Evolutionary conservation across 1,140 invertebrate species (phyloP), one percentile per base, ranked within the genome.

Genomic region (Conus ventricosus): DNA sequence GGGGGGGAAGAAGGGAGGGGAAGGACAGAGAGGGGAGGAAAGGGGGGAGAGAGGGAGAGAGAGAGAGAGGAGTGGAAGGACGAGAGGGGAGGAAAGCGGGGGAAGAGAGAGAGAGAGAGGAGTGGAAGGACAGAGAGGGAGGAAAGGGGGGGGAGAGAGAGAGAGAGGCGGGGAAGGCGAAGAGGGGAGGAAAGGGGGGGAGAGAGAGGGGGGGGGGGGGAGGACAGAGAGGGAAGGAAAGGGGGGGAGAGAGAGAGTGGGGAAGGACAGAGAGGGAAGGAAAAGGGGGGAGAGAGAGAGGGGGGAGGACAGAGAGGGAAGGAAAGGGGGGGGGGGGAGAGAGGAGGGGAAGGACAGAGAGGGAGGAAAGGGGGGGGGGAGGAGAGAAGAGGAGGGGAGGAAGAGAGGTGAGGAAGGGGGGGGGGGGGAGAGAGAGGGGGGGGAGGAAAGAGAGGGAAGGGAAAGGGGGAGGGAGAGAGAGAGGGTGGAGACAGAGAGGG

Each of bases 231-330:
- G 1, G 60, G 53, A 7, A 51, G 75, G 0, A 51, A n/a, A 53
- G 20, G 20, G 17, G 71, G 51, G n/a, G n/a, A n/a, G 54, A 23
- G 23, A 15, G 23, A 63, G 25, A 51, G 57, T 6, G 60, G 84
- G 10, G 23, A 82, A 75, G 63, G 85, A 67, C 60, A 54, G 27
- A 85, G 60, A 85, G n/a, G n/a, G n/a, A n/a, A n/a, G n/a, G n/a
- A n/a, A n/a, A n/a, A 27, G 5, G 90, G 95, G 93, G 89, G 90
- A 90, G 84, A 90, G 88, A 81, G n/a, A 82, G 85, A 87, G 15
- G 84, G 27, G 51, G 27, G 51, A 23, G 51, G 54, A 17, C 1
- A 81, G 80, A 81, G 54, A 17, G 27, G 51, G 53, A n/a, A 60
- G 75, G 67, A n/a, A 84, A 20, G n/a, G n/a, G n/a, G n/a, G 25